Evolutionary conservation across 1,140 invertebrate species (phyloP), one percentile per base, ranked within the genome.

Genomic region (Helicoverpa armigera): DNA sequence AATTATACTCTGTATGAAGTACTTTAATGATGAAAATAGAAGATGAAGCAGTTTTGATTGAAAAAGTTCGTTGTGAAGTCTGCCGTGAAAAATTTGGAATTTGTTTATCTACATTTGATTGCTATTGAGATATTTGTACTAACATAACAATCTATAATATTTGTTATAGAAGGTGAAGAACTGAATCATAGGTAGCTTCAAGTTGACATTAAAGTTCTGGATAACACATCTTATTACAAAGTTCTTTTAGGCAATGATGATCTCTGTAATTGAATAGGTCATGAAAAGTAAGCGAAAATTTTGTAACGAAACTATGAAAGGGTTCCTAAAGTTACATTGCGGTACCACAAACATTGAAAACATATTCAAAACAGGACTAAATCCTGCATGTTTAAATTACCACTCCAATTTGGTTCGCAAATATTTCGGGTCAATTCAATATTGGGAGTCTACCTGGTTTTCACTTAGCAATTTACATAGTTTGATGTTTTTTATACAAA

Each of bases 361-460:
- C 23, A 35, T 69, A 53, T 58, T 58, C 7, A 48, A 81, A 75
- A 67, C 58, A 81, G 61, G 43, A 74, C 16, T 31, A 67, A 67
- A 50, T 18, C 31, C 14, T 16, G 43, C 43, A 63, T 76, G 63
- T 69, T 69, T 81, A 81, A 73, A 75, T 81, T 75, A 51, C 72
- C 16, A 54, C 43, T 48, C 35, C 60, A 81, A 67, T 65, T 81
- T 43, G 51, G 69, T 69, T 54, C 51, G 35, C 29, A 75, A 69
- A 81, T 81, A 76, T 75, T 53, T 76, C 51, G 61, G 48, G n/a
- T 54, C 58, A 72, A 63, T 74, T 56, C 72, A 58, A 69, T 79
- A 73, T 72, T 53, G 58, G 5, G 63, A 76, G 43, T 76, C 73
- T 76, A 76, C 73, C 73, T 63, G 58, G 58, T 75, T 61, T 75